Conservation (phyloP, 2,113 vertebrate species). For the Bubo bubo region DNA sequence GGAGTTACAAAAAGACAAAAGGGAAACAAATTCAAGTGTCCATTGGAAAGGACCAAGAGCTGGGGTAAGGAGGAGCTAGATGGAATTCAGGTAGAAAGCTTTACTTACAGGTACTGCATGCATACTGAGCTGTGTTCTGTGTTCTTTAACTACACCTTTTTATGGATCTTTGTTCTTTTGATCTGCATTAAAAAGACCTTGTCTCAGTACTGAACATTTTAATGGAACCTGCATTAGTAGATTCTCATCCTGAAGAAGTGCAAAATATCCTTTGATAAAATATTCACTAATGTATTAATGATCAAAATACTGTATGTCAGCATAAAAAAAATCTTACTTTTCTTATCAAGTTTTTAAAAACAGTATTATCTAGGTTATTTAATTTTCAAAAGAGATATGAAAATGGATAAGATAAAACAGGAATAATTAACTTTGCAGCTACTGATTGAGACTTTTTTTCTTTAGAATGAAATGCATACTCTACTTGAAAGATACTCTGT, state of each 20-base stretch:
- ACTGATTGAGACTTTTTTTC: slow-evolving; percentile 10
- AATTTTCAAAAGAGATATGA: slow-evolving; percentile 3
- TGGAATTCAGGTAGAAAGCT: background rate
- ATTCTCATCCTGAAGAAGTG: background rate
- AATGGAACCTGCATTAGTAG: slow-evolving; percentile 27
- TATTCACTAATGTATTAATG: slow-evolving; percentile 56
- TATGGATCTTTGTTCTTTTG: slow-evolving; percentile 50
- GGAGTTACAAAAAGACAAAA: background rate
- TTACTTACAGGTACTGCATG: background rate
- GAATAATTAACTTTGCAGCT: background rate
- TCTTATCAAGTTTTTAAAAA: slow-evolving; percentile 4
- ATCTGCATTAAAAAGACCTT: slow-evolving; percentile 31
- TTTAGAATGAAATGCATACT: slow-evolving; percentile 92
- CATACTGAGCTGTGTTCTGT: background rate
- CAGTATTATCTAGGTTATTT: slow-evolving; percentile 3
- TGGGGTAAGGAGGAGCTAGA: background rate
- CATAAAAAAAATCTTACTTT: background rate
- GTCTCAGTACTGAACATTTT: background rate
- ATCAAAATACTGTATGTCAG: slow-evolving; percentile 31
- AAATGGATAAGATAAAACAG: background rate
- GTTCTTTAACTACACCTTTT: background rate
- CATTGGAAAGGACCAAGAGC: background rate
- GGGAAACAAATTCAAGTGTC: background rate
- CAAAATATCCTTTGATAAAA: slow-evolving; percentile 58
- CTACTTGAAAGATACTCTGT: slow-evolving; percentile 92